These are phyloP conservation scores for Automeris io DNA, from an alignment of 2,888 invertebrate species.

Conservation along the genomic window DNA sequence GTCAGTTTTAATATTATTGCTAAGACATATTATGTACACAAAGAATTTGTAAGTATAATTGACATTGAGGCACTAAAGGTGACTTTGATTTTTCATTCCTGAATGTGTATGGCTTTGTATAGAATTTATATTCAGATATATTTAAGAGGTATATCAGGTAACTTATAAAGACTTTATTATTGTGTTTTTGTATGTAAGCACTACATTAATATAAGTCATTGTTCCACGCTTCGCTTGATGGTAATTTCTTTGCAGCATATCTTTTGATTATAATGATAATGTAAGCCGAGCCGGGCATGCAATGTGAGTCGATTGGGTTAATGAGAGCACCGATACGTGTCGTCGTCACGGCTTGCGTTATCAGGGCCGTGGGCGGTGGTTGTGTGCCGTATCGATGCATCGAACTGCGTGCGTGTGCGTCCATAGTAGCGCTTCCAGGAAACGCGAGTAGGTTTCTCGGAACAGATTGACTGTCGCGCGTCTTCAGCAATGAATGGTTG, in stretches of 20 bases:
- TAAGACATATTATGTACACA: background rate
- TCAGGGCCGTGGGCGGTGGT: conserved; percentile 59
- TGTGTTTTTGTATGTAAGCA: too few relatives aligned
- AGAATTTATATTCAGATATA: too few relatives aligned
- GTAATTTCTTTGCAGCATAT: conserved; percentile 43
- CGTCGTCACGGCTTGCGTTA: conserved; percentile 63
- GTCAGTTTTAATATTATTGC: background rate
- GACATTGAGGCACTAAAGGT: background rate
- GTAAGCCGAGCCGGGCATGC: conserved; percentile 63
- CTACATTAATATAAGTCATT: too few relatives aligned
- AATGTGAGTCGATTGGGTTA: conserved; percentile 51
- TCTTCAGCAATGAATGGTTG: conserved; percentile 67
- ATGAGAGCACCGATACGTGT: conserved; percentile 67
- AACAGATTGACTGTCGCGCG: conserved; percentile 64
- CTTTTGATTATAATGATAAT: conserved; percentile 46
- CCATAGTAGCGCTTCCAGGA: conserved; percentile 72
- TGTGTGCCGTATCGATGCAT: conserved; percentile 47
- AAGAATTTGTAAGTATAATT: background rate
- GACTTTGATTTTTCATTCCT: too few relatives aligned
- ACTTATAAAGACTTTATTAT: too few relatives aligned
- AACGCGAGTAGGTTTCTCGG: conserved; percentile 70
- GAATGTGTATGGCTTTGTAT: too few relatives aligned
- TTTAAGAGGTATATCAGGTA: too few relatives aligned
- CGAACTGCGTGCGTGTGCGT: conserved; percentile 47
- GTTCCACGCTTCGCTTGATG: too few relatives aligned